Base-by-base conservation (phyloP, 2,113 vertebrate genomes). In the Gyps fulvus region DNA sequence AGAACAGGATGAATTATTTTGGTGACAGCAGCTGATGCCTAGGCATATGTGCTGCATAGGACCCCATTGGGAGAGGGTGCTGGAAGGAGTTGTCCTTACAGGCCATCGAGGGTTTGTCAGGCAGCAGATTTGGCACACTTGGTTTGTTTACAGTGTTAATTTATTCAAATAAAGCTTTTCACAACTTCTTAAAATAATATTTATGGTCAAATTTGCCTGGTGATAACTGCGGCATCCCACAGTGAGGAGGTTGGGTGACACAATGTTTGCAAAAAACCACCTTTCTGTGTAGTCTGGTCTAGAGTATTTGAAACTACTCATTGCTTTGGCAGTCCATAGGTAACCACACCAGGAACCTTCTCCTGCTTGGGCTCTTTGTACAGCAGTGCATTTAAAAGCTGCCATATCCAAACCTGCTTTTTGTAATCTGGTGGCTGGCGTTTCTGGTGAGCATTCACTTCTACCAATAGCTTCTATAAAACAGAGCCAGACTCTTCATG, bases 11-110 rank as follows among this genome's bases (percentile, higher is more conserved):
- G 13, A 34, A 11, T 40, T 18, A 4, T 9, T 61, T 25, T 45
- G 74, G 43, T 50, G 73, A 5, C 16, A 27, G 65, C 57, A 50
- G 43, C 52, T 38, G 69, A 17, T 2, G 5, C 29, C 9, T 16
- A 9, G 34, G 50, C 14, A 16, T 20, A 52, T 20, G 36, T 16
- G 43, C 74, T 34, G 38, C n/a, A n/a, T n/a, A 32, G 36, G 57
- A 13, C 8, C 14, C n/a, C 0, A 0, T 8, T 1, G 3, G 67
- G 54, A 73, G 52, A 13, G 6, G 45, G 13, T 40, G 73, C 43
- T 50, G 65, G 66, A 22, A 32, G 71, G 49, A 26, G 11, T 42
- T 71, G 49, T 29, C n/a, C 42, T 50, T 42, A 8, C 8, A 21
- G 14, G 29, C 58, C 10, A 0, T 15, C 0, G 9, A 14, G 43